Conservation (phyloP, 2,797 vertebrate species). For the Taeniopygia guttata region DNA sequence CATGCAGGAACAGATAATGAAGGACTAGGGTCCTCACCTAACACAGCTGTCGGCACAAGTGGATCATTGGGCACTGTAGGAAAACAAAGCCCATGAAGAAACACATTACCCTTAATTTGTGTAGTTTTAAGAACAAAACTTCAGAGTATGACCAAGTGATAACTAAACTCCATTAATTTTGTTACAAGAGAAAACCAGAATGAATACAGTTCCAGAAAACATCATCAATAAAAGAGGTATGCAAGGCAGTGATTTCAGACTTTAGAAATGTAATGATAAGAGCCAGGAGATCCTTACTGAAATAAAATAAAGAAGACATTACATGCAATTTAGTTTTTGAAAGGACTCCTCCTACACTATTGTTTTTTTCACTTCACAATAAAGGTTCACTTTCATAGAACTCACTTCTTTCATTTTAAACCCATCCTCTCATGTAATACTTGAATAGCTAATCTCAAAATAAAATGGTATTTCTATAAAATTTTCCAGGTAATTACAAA, state of each 20-base stretch:
- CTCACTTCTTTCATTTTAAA: not conserved
- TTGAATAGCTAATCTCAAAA: constrained; percentile 12
- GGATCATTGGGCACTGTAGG: constrained; percentile 97
- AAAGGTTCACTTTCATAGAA: constrained; percentile 14
- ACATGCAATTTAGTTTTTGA: constrained; percentile 34
- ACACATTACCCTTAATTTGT: constrained; percentile 61
- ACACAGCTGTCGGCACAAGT: constrained; percentile 97
- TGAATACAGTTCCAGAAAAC: not conserved
- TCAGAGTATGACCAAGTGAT: not conserved
- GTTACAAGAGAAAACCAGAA: not conserved
- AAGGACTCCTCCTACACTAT: constrained; percentile 20
- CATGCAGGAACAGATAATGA: constrained; percentile 72
- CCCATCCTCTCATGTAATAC: not conserved
- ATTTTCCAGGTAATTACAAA: not conserved
- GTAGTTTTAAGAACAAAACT: constrained; percentile 40
- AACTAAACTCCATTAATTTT: constrained; percentile 26
- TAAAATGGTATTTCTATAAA: not conserved
- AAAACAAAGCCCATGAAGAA: constrained; percentile 83
- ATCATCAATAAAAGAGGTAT: not conserved
- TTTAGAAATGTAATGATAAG: constrained; percentile 25
- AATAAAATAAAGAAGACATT: constrained; percentile 16
- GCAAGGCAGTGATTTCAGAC: constrained; percentile 38
- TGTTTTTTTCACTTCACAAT: constrained; percentile 11
- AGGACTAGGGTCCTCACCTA: constrained; percentile 91
- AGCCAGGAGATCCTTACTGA: constrained; percentile 17